A percentile compares a stretch with the other conserved stretches of the same genome.
Evolutionary conservation across 92 coral and sea anemone species (phyloP).

Genomic region (Actinostola sp.): DNA sequence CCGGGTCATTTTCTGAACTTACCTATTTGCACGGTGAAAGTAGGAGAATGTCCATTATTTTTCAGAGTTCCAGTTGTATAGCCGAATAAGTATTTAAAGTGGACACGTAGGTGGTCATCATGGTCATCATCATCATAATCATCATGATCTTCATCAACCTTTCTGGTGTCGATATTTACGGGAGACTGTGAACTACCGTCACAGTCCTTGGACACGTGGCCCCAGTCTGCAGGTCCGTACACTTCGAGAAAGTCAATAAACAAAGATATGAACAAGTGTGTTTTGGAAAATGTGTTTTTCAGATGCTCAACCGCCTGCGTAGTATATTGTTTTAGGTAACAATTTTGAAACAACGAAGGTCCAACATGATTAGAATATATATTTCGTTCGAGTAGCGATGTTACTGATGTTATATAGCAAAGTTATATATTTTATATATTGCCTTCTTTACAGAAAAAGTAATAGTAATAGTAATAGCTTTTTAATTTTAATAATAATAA

Average conservation of each 20-base stretch:
- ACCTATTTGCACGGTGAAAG: slow-evolving; percentile 30
- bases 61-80: slow-evolving; percentile 34
- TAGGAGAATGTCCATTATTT: slow-evolving; percentile 75
- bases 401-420: no score
- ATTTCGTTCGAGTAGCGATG: no score
- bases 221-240: slow-evolving; percentile 77
- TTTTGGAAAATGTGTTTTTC: neutral
- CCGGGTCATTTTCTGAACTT: no score
- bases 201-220: slow-evolving; percentile 44
- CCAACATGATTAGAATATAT: no score
- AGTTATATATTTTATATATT: no score
- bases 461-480: no score
- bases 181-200: slow-evolving; percentile 63
- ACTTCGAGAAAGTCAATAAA: slow-evolving; percentile 19
- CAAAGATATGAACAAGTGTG: neutral
- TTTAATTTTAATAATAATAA: no score
- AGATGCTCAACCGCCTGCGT: no score
- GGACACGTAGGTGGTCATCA: neutral
- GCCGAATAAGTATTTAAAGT: slow-evolving; percentile 6
- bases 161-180: slow-evolving; percentile 43
- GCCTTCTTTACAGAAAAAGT: no score
- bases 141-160: neutral
- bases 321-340: no score
- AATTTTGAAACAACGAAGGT: no score
- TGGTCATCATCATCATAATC: neutral